Base-by-base conservation (phyloP, 1,140 invertebrate species). In the Popillia japonica region DNA sequence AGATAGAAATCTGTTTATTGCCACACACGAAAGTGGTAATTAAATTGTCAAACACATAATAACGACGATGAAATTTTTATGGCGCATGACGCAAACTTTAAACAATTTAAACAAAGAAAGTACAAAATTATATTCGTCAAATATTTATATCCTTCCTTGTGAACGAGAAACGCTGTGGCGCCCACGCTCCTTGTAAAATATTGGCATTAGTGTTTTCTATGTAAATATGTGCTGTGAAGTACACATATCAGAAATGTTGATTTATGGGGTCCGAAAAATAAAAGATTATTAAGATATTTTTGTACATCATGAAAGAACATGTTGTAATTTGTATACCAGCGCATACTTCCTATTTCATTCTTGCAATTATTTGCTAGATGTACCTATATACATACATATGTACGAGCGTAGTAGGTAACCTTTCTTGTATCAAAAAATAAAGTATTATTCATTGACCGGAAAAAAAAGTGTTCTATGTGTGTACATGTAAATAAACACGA, bases 41-140 rank as follows among this genome's bases (percentile, higher is more conserved):
- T 22, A 64, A 64, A 64, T 64, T n/a, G 61, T 64, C 61, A 64
- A 64, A 64, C 61, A 64, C 61, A 64, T 64, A 64, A 64, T 64
- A 64, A 64, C 17, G 61, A 64, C 61, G 61, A 64, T 64, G 61
- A 64, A 64, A 64, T 20, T 64, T 64, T 64, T 6, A 64, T 20
- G 61, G 22, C 22, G 23, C 23, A 64, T 64, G 61, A 64, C 61
- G 61, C 61, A 64, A 64, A 64, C n/a, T 64, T 64, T 64, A 64
- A 64, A 64, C 61, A 64, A 64, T 64, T 64, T 20, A 64, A 0
- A 64, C 61, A 64, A 64, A 64, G 61, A 64, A 64, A 20, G 23
- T 23, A 27, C 17, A 64, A 64, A 64, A 64, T 27, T 27, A 64
- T 64, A 64, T 64, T 64, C 61, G 23, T 64, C 22, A 64, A 64